Percentiles rank a stretch among this genome's conserved stretches.
Conservation (phyloP, 2,888 invertebrate species). For the Cheilosia soror region DNA sequence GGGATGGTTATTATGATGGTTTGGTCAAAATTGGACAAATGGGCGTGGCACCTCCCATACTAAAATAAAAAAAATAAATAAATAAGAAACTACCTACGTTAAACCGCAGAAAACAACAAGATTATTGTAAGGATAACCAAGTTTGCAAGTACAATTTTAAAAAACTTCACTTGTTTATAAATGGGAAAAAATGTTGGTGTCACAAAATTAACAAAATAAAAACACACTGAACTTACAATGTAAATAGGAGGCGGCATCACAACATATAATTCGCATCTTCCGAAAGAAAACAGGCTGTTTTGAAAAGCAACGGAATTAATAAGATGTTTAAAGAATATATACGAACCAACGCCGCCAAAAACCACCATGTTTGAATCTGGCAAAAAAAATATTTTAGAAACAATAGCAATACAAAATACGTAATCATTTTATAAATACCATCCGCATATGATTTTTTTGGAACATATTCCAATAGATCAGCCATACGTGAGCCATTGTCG, state of each 20-base stretch:
- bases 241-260: constrained; percentile 86
- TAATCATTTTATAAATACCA: constrained; percentile 80
- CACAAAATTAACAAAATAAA: neutral
- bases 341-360: constrained; percentile 84
- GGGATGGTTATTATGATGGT: too few relatives aligned
- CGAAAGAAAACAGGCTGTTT: constrained; percentile 85
- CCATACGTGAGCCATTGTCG: constrained; percentile 85
- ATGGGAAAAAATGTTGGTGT: too few relatives aligned
- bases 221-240: constrained; percentile 84
- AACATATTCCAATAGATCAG: constrained; percentile 85
- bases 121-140: neutral
- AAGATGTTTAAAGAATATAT: constrained; percentile 87
- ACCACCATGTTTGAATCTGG: constrained; percentile 86
- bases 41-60: too few relatives aligned
- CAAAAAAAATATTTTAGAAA: constrained; percentile 81
- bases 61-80: too few relatives aligned
- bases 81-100: too few relatives aligned
- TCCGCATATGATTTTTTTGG: constrained; percentile 84
- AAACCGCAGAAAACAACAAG: neutral
- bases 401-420: neutral
- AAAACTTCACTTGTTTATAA: neutral
- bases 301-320: constrained; percentile 86
- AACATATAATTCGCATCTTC: constrained; percentile 87
- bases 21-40: too few relatives aligned
- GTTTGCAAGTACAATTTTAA: too few relatives aligned